Conservation (phyloP, 1,140 invertebrate genomes). For the Atopsyche davidsoni region DNA sequence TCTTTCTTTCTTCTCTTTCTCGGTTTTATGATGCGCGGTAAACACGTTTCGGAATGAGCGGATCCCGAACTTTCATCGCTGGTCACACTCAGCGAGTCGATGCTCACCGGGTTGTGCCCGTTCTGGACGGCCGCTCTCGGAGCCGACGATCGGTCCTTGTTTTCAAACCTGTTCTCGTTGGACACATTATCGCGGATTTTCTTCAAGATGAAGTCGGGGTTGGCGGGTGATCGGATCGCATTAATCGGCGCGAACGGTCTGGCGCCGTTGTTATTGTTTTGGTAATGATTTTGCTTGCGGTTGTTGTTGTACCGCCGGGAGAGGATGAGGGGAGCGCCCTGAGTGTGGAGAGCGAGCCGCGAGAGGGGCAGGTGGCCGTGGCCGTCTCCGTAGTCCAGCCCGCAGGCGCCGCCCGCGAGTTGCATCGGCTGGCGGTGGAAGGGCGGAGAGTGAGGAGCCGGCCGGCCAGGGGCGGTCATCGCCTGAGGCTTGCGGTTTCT, state of each 20-base stretch:
- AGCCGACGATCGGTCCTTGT: conserved; percentile 24
- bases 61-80: conserved; percentile 71
- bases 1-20: conserved; percentile 85
- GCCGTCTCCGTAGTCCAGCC: conserved; percentile 39
- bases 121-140: conserved; percentile 22
- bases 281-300: conserved; percentile 33
- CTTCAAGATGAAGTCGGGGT: conserved; percentile 34
- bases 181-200: conserved; percentile 24
- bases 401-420: conserved; percentile 28
- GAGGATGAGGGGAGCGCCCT: conserved; percentile 69
- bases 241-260: conserved; percentile 36
- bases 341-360: conserved; percentile 66
- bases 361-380: conserved; percentile 49
- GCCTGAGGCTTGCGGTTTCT: conserved; percentile 29
- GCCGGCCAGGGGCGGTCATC: conserved; percentile 38
- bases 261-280: conserved; percentile 28
- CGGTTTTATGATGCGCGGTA: conserved; percentile 83
- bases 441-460: conserved; percentile 10
- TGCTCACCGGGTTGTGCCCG: conserved; percentile 37
- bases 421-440: conserved; percentile 32
- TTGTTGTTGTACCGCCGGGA: conserved; percentile 45
- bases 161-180: conserved; percentile 25
- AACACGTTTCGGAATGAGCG: conserved; percentile 65
- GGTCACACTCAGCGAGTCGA: conserved; percentile 63
- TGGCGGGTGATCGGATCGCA: conserved; percentile 36